Percentiles rank a stretch among this genome's conserved stretches.
phyloP scores from a whole-genome alignment of 2,113 vertebrate species.

The Chroicocephalus ridibundus region DNA sequence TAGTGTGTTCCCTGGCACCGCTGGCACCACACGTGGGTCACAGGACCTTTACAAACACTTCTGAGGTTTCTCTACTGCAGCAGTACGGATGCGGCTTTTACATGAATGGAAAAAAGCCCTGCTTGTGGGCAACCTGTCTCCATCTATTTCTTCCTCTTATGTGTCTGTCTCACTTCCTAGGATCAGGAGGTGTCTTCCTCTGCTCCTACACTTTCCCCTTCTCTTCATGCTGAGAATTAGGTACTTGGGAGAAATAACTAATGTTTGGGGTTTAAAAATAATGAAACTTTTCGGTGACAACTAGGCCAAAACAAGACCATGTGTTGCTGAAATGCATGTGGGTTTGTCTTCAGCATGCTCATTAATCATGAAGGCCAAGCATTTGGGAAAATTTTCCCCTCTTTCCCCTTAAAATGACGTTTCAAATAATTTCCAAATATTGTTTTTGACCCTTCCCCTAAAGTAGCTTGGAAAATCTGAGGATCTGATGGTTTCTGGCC shows the following conservation, averaged over 20 bases:
- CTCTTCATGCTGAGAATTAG: background rate
- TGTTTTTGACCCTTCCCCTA: background rate
- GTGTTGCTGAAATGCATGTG: background rate
- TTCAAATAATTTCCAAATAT: background rate
- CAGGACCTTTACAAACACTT: background rate
- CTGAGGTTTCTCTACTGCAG: background rate
- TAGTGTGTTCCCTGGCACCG: background rate
- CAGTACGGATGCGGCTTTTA: background rate
- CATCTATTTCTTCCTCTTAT: background rate
- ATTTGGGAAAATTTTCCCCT: background rate
- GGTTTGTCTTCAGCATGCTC: background rate
- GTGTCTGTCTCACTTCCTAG: background rate
- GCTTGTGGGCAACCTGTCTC: background rate
- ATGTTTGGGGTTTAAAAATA: background rate
- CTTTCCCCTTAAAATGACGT: background rate
- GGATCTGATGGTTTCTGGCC: background rate
- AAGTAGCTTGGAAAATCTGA: background rate
- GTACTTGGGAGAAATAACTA: background rate
- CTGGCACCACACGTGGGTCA: background rate
- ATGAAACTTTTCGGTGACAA: background rate
- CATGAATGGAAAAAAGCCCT: background rate
- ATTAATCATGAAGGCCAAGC: background rate
- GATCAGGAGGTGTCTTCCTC: background rate
- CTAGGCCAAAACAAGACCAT: constrained; percentile 28
- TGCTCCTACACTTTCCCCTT: background rate